Conservation (phyloP, 2,113 vertebrate species). For the Tupaia tana region DNA sequence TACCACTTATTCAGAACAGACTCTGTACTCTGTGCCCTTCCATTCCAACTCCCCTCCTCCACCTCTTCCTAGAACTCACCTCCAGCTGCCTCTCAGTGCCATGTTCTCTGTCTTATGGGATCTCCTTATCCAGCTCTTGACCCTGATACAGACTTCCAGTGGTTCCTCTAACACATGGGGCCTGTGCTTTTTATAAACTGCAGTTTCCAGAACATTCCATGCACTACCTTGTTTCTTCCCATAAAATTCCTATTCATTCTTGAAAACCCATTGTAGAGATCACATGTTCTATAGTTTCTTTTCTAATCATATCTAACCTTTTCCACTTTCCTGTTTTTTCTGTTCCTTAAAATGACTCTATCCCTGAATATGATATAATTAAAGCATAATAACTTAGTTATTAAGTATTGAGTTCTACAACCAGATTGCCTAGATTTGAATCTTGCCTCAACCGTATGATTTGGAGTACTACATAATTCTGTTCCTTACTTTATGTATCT, state of each 20-base stretch:
- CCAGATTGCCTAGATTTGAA: not conserved
- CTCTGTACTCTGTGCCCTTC: accelerated
- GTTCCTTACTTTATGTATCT: not conserved
- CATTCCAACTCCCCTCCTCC: too few relatives aligned
- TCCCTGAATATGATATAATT: not conserved
- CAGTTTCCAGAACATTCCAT: not conserved
- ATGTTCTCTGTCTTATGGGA: not conserved
- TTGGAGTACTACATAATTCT: not conserved
- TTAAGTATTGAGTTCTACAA: not conserved
- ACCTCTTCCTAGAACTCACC: not conserved
- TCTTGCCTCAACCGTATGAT: not conserved
- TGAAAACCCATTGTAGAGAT: not conserved
- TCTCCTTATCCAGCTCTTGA: not conserved
- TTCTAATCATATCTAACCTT: not conserved
- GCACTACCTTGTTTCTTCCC: not conserved
- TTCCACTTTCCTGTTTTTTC: not conserved
- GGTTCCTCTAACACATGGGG: not conserved
- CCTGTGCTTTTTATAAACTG: not conserved
- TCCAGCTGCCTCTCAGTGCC: not conserved
- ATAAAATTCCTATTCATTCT: not conserved
- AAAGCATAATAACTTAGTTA: not conserved
- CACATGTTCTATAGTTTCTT: not conserved
- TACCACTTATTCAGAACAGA: not conserved
- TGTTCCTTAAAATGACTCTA: not conserved
- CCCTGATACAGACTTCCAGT: not conserved